Conservation (phyloP, 2,797 vertebrate genomes). For the Tolypeutes matacus region DNA sequence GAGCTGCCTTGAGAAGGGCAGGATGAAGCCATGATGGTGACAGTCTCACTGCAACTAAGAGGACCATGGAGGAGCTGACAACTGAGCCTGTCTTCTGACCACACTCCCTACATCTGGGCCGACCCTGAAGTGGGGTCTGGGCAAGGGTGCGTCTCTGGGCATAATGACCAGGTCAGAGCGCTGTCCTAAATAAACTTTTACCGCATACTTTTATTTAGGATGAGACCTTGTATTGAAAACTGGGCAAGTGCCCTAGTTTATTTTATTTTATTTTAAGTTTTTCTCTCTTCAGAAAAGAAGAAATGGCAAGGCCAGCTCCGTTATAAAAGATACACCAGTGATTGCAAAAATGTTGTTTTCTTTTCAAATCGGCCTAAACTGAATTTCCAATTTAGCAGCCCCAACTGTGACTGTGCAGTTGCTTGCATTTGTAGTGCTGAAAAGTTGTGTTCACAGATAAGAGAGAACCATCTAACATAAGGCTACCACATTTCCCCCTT, state of each 20-base stretch:
- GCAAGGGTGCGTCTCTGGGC: background rate
- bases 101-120: rapidly evolving
- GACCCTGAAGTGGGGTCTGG: too few species aligned
- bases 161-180: background rate
- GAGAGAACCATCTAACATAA: conserved; percentile 82
- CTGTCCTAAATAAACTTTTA: background rate
- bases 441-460: conserved; percentile 82
- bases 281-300: conserved; percentile 66
- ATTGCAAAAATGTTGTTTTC: conserved; percentile 79
- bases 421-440: conserved; percentile 68
- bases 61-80: background rate
- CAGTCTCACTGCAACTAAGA: background rate
- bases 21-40: background rate
- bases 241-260: background rate
- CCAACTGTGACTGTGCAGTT: conserved; percentile 78
- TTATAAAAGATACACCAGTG: conserved; percentile 67
- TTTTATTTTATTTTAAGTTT: background rate
- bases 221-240: background rate
- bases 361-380: conserved; percentile 81
- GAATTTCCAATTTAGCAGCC: conserved; percentile 83
- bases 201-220: background rate
- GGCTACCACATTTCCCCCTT: conserved; percentile 82
- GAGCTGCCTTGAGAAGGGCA: background rate
- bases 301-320: conserved; percentile 42
- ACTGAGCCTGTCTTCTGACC: too few species aligned